Percentiles rank a stretch among this genome's conserved stretches.
phyloP scores from a whole-genome alignment of 2,888 invertebrate genomes.

The Marasmarcha lunaedactyla region DNA sequence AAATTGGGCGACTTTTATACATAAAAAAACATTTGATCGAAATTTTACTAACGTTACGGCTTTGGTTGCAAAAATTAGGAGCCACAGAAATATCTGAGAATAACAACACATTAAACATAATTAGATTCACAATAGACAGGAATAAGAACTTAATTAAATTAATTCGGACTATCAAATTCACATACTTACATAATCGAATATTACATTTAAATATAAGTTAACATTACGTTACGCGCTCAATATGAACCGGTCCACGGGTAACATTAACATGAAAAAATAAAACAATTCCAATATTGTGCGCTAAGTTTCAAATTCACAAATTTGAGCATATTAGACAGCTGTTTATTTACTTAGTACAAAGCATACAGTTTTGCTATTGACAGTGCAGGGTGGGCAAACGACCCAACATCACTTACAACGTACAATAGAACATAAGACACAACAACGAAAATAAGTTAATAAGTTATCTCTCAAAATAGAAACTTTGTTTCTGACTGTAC shows the following conservation, averaged over 20 bases:
- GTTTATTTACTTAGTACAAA: slow-evolving; percentile 42
- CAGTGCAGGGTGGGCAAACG: slow-evolving; percentile 41
- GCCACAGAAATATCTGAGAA: too few relatives aligned
- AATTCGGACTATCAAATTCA: not conserved
- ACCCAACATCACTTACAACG: slow-evolving; percentile 27
- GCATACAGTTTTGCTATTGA: slow-evolving; percentile 68
- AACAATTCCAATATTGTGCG: slow-evolving; percentile 62
- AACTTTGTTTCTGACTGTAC: slow-evolving; percentile 61
- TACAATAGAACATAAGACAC: slow-evolving; percentile 48
- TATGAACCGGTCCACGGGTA: slow-evolving; percentile 25
- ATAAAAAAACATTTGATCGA: too few relatives aligned
- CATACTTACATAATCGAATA: not conserved
- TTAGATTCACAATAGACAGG: too few relatives aligned
- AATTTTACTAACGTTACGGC: too few relatives aligned
- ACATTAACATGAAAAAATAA: slow-evolving; percentile 44
- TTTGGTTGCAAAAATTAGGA: too few relatives aligned
- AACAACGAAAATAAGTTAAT: slow-evolving; percentile 64
- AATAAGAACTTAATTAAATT: not conserved
- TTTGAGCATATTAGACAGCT: slow-evolving; percentile 67
- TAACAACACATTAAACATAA: too few relatives aligned
- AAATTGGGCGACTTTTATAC: not conserved
- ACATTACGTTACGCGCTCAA: not conserved
- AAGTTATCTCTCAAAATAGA: slow-evolving; percentile 59
- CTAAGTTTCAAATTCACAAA: slow-evolving; percentile 64
- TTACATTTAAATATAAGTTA: not conserved